phyloP scores from a whole-genome alignment of 2,888 invertebrate genomes.

The Cheilosia vulpina region DNA sequence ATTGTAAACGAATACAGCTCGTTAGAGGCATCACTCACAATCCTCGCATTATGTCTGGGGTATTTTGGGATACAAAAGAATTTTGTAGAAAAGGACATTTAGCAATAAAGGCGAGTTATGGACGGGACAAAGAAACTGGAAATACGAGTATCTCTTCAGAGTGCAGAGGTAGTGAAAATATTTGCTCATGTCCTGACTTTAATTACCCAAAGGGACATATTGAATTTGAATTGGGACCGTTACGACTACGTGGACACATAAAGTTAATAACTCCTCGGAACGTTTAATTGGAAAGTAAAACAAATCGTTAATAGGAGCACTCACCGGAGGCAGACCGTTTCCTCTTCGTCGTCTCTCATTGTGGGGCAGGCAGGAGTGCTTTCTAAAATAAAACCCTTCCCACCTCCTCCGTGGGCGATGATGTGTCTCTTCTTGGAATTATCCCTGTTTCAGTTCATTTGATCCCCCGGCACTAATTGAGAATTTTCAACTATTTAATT shows the following conservation, averaged over 20 bases:
- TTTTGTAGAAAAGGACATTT: too few relatives aligned
- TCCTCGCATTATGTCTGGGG: not conserved
- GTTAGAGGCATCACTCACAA: conserved; percentile 1
- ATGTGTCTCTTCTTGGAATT: conserved; percentile 30
- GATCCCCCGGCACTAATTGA: conserved; percentile 66
- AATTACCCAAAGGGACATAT: too few relatives aligned
- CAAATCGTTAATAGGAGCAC: conserved; percentile 24
- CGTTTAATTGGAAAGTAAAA: conserved; percentile 20
- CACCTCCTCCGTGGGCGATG: not conserved
- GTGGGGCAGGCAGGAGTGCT: conserved; percentile 21
- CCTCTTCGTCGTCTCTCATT: conserved; percentile 67
- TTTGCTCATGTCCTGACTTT: too few relatives aligned
- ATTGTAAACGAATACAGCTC: not conserved
- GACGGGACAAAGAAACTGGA: too few relatives aligned
- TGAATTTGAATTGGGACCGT: not conserved
- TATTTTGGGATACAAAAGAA: too few relatives aligned
- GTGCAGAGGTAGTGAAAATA: too few relatives aligned
- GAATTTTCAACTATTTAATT: conserved; percentile 69
- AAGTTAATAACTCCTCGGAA: not conserved
- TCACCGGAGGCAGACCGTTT: conserved; percentile 65
- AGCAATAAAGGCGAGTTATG: too few relatives aligned
- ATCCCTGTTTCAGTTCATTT: conserved; percentile 62
- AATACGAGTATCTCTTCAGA: too few relatives aligned
- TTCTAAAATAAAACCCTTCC: conserved; percentile 26
- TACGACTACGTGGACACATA: not conserved